A percentile compares a stretch with the other conserved stretches of the same genome.
phyloP scores from a whole-genome alignment of 2,888 invertebrate genomes.

The Tetheella fluctuosa region DNA sequence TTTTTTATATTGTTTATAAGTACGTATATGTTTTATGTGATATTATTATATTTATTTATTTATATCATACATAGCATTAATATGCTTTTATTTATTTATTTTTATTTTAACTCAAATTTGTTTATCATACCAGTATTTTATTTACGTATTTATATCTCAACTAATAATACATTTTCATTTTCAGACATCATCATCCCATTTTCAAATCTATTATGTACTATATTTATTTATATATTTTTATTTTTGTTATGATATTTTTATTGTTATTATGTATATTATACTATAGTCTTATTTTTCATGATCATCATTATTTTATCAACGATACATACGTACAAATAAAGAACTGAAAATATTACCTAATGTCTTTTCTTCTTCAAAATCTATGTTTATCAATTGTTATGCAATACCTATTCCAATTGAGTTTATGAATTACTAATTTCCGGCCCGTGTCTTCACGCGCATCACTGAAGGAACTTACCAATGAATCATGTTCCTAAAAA shows the following conservation, averaged over 20 bases:
- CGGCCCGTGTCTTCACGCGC: too few relatives aligned
- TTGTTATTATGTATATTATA: background rate
- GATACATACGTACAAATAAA: conserved; percentile 80
- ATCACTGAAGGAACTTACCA: too few relatives aligned
- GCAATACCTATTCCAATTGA: too few relatives aligned
- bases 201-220: too few relatives aligned
- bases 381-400: too few relatives aligned
- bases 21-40: conserved; percentile 36
- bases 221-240: too few relatives aligned
- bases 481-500: too few relatives aligned
- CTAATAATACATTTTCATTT: conserved; percentile 5
- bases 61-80: conserved; percentile 22
- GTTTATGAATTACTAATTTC: too few relatives aligned
- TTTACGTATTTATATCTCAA: conserved; percentile 18
- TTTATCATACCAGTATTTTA: conserved; percentile 5
- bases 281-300: conserved; percentile 14
- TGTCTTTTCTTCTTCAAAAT: background rate
- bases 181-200: too few relatives aligned
- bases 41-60: conserved; percentile 23
- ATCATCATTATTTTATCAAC: conserved; percentile 30
- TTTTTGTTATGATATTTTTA: too few relatives aligned
- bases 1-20: conserved; percentile 19
- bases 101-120: conserved; percentile 27
- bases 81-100: too few relatives aligned
- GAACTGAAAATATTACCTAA: conserved; percentile 57